Evolutionary conservation across 2,888 invertebrate species (phyloP).

Genomic region (Dendrolimus pini): DNA sequence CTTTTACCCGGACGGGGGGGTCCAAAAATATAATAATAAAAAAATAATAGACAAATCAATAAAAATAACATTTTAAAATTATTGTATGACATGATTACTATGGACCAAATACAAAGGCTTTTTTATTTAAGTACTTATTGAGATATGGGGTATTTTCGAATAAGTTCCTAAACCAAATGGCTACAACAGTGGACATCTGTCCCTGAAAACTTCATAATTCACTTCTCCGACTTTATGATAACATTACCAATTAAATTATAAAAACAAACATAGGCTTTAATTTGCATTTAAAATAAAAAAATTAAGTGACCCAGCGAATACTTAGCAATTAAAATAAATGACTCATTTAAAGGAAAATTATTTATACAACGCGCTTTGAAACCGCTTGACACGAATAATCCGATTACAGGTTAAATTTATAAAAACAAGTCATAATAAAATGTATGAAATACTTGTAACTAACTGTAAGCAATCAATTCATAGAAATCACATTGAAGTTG

Average conservation of each 20-base stretch:
- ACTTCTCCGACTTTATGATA: too few species aligned
- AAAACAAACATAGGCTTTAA: not conserved
- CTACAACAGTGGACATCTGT: too few species aligned
- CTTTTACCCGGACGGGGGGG: too few species aligned
- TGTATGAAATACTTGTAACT: not conserved
- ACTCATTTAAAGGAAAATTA: slow-evolving; percentile 26
- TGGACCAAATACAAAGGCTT: too few species aligned
- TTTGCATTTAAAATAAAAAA: slow-evolving; percentile 5
- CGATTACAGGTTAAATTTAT: not conserved
- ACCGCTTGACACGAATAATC: slow-evolving; percentile 20
- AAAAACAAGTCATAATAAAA: not conserved
- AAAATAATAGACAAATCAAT: too few species aligned
- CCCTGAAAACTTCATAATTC: too few species aligned
- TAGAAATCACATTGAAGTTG: not conserved
- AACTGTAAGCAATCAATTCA: not conserved
- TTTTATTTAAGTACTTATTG: too few species aligned
- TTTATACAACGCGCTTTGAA: slow-evolving; percentile 18
- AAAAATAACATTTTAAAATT: too few species aligned
- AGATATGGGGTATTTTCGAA: too few species aligned
- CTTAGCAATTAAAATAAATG: slow-evolving; percentile 18
- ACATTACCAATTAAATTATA: not conserved
- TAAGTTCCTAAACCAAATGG: too few species aligned
- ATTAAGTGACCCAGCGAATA: slow-evolving; percentile 8
- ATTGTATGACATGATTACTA: too few species aligned
- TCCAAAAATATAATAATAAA: too few species aligned